Conservation (phyloP, 2,797 vertebrate species). For the Ambastaia sidthimunki region DNA sequence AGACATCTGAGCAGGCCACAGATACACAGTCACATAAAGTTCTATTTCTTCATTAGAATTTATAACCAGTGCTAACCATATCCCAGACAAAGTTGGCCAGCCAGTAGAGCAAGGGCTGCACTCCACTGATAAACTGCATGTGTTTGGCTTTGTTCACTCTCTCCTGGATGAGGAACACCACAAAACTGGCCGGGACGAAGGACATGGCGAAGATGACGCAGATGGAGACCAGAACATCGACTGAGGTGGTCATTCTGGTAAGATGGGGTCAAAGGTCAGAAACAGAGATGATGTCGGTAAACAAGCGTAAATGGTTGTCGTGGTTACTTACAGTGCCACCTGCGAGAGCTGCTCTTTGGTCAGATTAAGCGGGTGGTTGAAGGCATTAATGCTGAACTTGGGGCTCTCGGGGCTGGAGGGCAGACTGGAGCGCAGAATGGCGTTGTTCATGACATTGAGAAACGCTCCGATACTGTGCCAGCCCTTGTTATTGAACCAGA, state of each 20-base stretch:
- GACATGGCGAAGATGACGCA: constrained; percentile 99
- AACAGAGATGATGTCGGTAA: background rate
- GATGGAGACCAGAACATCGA: constrained; percentile 96
- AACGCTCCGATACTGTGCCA: constrained; percentile 96
- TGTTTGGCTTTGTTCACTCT: constrained; percentile 97
- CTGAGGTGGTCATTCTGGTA: constrained; percentile 93
- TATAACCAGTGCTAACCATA: constrained; percentile 85
- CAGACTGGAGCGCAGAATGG: constrained; percentile 87
- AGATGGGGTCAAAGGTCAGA: background rate
- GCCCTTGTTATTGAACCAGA: constrained; percentile 99
- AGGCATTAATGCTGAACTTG: constrained; percentile 88
- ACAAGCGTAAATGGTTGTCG: background rate
- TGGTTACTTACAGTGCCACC: constrained; percentile 89
- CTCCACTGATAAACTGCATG: constrained; percentile 96
- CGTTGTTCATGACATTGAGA: constrained; percentile 97
- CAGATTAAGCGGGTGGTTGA: constrained; percentile 95
- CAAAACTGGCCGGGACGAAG: constrained; percentile 98
- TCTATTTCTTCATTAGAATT: background rate
- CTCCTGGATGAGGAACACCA: constrained; percentile 98
- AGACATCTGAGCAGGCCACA: background rate
- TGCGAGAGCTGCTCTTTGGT: constrained; percentile 98
- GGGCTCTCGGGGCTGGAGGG: constrained; percentile 81
- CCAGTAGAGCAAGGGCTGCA: constrained; percentile 96
- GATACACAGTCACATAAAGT: background rate
- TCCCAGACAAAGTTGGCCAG: constrained; percentile 97